Evolutionary conservation across 1,140 invertebrate genomes (phyloP), one percentile per base, ranked within the genome.

Genomic region (Lanistes nyassanus): DNA sequence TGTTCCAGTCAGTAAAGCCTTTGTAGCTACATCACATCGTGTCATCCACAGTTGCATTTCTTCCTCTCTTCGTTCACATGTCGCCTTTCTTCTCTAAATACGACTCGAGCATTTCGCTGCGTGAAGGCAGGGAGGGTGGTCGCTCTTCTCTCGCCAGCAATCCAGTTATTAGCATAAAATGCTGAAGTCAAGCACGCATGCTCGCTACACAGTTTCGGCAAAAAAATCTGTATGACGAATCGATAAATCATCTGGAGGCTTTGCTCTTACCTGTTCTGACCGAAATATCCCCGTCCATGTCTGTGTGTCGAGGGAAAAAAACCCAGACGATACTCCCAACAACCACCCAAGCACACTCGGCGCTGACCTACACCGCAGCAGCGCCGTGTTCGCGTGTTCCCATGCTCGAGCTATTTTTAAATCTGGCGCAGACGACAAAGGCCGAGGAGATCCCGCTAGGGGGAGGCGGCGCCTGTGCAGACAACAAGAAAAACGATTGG

Each of bases 391-490:
- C 29, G 56, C 56, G 9, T 60, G 56, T 60, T 60, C 56, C 56
- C 56, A 60, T 60, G 56, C 56, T 26, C 56, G 56, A 26, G 23
- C 56, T 60, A 60, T 60, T 60, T 60, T 60, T 60, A 60, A 11
- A 26, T 60, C 56, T 31, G 29, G 23, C 26, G n/a, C 34, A 70
- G 34, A 76, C 47, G 64, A 60, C 36, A 69, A 58, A 76, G 16
- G 31, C 64, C 9, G 66, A 74, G 47, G 78, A 78, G 47, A 53
- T 67, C 42, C 1, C 68, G 67, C 55, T 47, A 79, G 69, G 64
- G 73, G 34, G 37, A 56, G 51, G 71, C 42, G 42, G 42, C 19
- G 42, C 42, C 42, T 47, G 19, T 47, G 42, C 2, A 16, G 42
- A 9, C 42, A 47, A 47, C 42, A 47, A 47, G 42, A 47, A 47